Percentiles rank a stretch among this genome's conserved stretches.
These are phyloP conservation scores for Eueides isabella DNA, from an alignment of 1,140 invertebrate species.

Conservation along the genomic window DNA sequence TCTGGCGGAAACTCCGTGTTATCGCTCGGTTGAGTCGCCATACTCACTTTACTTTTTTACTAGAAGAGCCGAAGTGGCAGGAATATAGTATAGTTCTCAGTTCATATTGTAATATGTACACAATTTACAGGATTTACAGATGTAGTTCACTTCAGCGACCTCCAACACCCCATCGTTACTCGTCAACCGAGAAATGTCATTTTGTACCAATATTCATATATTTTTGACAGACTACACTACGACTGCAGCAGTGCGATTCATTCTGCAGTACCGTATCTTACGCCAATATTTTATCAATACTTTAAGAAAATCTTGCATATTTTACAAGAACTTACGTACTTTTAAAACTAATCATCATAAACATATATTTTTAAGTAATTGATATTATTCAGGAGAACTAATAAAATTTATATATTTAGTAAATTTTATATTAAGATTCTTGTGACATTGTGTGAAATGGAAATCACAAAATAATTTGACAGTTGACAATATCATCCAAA, in stretches of 20 bases:
- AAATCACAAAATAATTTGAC: not conserved
- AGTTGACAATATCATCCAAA: not conserved
- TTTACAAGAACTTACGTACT: not conserved
- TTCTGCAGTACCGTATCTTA: not conserved
- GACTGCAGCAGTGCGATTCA: slow-evolving; percentile 14
- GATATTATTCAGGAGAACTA: no score
- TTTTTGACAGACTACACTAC: slow-evolving; percentile 10
- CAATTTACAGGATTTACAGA: slow-evolving; percentile 25
- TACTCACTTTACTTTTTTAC: slow-evolving; percentile 36
- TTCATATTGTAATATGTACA: slow-evolving; percentile 48
- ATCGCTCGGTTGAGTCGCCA: slow-evolving; percentile 80
- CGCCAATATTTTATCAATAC: not conserved
- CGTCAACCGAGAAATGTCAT: slow-evolving; percentile 42
- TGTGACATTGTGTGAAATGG: not conserved
- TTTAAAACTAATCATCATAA: not conserved
- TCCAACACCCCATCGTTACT: slow-evolving; percentile 60
- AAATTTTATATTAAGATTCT: not conserved
- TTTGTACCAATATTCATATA: not conserved
- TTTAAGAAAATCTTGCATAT: not conserved
- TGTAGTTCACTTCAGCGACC: slow-evolving; percentile 44
- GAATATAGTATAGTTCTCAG: slow-evolving; percentile 42
- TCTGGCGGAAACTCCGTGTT: slow-evolving; percentile 88
- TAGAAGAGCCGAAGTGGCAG: slow-evolving; percentile 13
- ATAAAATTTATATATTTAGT: no score
- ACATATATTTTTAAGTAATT: no score